phyloP scores from a whole-genome alignment of 2,888 invertebrate species.

The Melangyna quadrimaculata region DNA sequence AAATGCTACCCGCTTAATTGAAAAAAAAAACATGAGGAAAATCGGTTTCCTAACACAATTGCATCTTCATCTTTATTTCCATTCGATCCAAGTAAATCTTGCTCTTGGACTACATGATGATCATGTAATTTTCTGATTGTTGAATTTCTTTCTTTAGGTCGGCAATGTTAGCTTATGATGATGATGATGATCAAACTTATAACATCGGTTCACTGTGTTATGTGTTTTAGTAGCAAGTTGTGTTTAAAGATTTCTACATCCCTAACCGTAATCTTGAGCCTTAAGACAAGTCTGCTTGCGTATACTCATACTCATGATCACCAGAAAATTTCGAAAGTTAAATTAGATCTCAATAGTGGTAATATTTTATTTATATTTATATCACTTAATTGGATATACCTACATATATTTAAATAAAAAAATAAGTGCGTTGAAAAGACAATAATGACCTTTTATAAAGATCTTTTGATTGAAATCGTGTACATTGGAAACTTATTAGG shows the following conservation, averaged over 20 bases:
- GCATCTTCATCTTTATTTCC: not conserved
- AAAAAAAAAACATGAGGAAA: slow-evolving; percentile 33
- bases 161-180: slow-evolving; percentile 32
- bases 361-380: not conserved
- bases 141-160: slow-evolving; percentile 33
- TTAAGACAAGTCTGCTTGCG: slow-evolving; percentile 7
- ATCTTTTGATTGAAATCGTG: not conserved
- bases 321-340: slow-evolving; percentile 30
- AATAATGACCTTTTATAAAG: slow-evolving; percentile 19
- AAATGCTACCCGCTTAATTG: slow-evolving; percentile 17
- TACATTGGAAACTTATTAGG: not conserved
- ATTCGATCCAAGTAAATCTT: slow-evolving; percentile 19
- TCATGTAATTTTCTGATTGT: slow-evolving; percentile 42
- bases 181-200: slow-evolving; percentile 46
- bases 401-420: not conserved
- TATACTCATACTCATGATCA: not conserved
- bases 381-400: slow-evolving; percentile 3
- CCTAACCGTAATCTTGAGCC: slow-evolving; percentile 58
- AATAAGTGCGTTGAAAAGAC: not conserved
- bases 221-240: not conserved
- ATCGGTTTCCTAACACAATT: slow-evolving; percentile 33
- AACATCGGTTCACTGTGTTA: slow-evolving; percentile 20
- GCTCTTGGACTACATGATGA: slow-evolving; percentile 57
- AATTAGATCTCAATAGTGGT: not conserved
- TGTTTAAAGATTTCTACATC: slow-evolving; percentile 42